Evolutionary conservation across 2,113 vertebrate genomes (phyloP).

Genomic region (Stigmatopora argus): DNA sequence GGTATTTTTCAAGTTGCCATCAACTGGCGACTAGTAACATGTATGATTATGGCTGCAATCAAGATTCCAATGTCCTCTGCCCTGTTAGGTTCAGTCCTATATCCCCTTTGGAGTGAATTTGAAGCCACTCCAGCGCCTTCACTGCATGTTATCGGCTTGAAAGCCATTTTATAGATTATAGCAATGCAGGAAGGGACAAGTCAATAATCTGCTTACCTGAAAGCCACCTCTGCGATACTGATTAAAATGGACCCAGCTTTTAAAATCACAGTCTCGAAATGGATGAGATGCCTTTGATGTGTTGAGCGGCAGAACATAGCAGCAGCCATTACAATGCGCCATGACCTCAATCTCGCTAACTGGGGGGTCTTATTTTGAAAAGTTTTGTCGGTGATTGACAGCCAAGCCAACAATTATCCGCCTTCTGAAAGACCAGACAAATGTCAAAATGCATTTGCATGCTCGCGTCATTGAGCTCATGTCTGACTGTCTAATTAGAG

Average conservation of each 20-base stretch:
- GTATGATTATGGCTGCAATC: slow-evolving; percentile 13
- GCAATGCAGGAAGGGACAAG: slow-evolving; percentile 25
- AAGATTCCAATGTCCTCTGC: slow-evolving; percentile 8
- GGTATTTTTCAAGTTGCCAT: slow-evolving; percentile 14
- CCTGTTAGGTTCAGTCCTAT: slow-evolving; percentile 25
- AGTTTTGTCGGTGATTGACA: background rate
- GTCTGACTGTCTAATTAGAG: slow-evolving; percentile 24
- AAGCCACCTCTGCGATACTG: slow-evolving; percentile 26
- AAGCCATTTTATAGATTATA: slow-evolving; percentile 47
- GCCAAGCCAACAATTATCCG: background rate
- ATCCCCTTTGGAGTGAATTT: slow-evolving; percentile 22
- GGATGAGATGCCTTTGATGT: slow-evolving; percentile 19
- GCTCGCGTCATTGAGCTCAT: background rate
- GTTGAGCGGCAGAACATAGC: slow-evolving; percentile 9
- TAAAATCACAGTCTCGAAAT: slow-evolving; percentile 20
- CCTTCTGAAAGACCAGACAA: background rate
- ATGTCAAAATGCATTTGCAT: slow-evolving; percentile 18
- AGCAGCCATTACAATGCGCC: slow-evolving; percentile 15
- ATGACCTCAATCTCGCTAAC: slow-evolving; percentile 1
- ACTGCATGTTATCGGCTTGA: slow-evolving; percentile 13
- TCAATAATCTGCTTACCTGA: slow-evolving; percentile 44
- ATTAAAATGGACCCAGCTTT: slow-evolving; percentile 37
- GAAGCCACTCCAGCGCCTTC: slow-evolving; percentile 33
- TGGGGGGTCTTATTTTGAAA: background rate
- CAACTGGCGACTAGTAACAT: background rate